phyloP scores from a whole-genome alignment of 2,113 vertebrate genomes.

The Cercopithecus mona region DNA sequence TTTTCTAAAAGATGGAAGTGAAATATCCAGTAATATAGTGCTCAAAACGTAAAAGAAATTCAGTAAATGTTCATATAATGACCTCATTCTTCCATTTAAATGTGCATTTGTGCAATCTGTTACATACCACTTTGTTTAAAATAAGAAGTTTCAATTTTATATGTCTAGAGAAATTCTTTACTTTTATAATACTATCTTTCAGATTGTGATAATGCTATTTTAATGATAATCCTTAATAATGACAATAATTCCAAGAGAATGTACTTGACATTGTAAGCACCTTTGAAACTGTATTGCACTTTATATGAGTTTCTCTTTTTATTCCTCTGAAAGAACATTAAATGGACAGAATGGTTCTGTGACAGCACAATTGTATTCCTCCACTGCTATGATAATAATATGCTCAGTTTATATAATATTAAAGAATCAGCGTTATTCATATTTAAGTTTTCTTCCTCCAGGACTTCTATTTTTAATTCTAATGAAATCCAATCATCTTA shows the following conservation, averaged over 20 bases:
- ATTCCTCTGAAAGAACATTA: neutral
- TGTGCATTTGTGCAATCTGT: neutral
- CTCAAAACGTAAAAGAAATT: neutral
- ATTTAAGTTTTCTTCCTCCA: neutral
- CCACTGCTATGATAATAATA: neutral
- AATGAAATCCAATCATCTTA: slow-evolving; percentile 66
- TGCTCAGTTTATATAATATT: neutral
- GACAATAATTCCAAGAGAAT: neutral
- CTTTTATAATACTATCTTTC: neutral
- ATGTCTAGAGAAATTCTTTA: neutral
- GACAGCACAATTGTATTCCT: neutral
- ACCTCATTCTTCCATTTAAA: neutral
- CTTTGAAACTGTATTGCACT: neutral
- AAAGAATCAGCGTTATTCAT: slow-evolving; percentile 16
- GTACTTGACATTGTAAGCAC: neutral
- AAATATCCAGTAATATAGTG: neutral
- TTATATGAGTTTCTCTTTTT: neutral
- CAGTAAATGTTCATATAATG: slow-evolving; percentile 2
- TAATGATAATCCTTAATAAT: slow-evolving; percentile 5
- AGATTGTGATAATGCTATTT: neutral
- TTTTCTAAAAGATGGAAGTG: neutral
- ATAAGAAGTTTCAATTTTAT: neutral
- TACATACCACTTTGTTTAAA: neutral
- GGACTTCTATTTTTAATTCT: slow-evolving; percentile 46
- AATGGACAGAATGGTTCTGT: neutral